phyloP scores from a whole-genome alignment of 1,140 invertebrate genomes.

The Apis dorsata region DNA sequence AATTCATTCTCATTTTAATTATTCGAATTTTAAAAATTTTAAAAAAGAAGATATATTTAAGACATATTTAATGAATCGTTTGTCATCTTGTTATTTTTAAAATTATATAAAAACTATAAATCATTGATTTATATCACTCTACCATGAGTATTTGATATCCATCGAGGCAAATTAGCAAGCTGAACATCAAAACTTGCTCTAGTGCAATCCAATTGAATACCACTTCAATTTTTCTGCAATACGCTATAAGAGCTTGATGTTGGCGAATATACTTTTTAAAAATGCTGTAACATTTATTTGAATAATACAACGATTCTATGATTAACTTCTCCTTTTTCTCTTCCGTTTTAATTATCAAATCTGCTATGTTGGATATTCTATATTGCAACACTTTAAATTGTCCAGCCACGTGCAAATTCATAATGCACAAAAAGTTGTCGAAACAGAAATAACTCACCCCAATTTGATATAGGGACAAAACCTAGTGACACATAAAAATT shows the following conservation, averaged over 20 bases:
- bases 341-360: too few relatives aligned
- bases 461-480: constrained; percentile 25
- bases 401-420: neutral
- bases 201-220: constrained; percentile 49
- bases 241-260: constrained; percentile 49
- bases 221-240: constrained; percentile 37
- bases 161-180: constrained; percentile 59
- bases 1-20: too few relatives aligned
- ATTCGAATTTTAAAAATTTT: too few relatives aligned
- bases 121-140: neutral
- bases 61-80: neutral
- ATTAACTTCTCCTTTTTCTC: too few relatives aligned
- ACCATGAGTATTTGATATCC: constrained; percentile 59
- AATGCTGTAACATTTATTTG: neutral
- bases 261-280: constrained; percentile 42
- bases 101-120: neutral
- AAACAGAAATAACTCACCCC: constrained; percentile 59
- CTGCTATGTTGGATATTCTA: neutral
- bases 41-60: too few relatives aligned
- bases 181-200: constrained; percentile 52
- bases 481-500: neutral
- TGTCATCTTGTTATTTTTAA: neutral
- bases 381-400: constrained; percentile 56
- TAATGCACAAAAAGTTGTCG: constrained; percentile 55
- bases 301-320: too few relatives aligned